Evolutionary conservation across 92 coral and sea anemone genomes (phyloP).

Genomic region (Epizoanthus ramosus): DNA sequence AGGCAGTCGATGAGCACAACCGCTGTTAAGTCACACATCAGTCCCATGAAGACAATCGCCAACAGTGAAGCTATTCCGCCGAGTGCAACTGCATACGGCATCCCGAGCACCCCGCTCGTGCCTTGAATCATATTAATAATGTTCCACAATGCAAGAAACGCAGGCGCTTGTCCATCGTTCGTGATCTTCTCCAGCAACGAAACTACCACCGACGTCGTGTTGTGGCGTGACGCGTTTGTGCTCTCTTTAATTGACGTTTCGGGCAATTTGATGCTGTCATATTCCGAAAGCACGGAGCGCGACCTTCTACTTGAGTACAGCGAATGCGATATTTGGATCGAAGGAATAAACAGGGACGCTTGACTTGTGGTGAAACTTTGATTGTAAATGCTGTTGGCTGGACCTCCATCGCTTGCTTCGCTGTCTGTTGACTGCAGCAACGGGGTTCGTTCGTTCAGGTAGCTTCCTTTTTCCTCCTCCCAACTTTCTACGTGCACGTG

Average conservation of each 20-base stretch:
- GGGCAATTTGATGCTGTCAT: conserved; percentile 12
- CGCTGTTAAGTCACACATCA: conserved; percentile 61
- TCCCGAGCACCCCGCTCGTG: conserved; percentile 64
- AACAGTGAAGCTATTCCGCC: conserved; percentile 70
- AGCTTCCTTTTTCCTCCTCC: conserved; percentile 6
- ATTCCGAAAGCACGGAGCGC: conserved; percentile 16
- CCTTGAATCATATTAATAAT: conserved; percentile 75
- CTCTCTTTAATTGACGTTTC: conserved; percentile 11
- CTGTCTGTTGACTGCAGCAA: conserved; percentile 13
- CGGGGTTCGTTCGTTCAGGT: not conserved
- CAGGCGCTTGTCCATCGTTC: conserved; percentile 77
- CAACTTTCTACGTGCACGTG: conserved; percentile 1
- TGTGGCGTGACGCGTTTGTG: conserved; percentile 10
- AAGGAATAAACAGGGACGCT: conserved; percentile 79
- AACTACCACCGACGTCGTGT: conserved; percentile 35
- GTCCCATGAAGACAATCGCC: conserved; percentile 54
- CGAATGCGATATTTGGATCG: conserved; percentile 68
- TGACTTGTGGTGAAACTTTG: conserved; percentile 68
- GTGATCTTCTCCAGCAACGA: conserved; percentile 66
- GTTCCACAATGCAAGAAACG: conserved; percentile 74
- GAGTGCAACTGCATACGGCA: conserved; percentile 67
- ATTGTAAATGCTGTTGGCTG: conserved; percentile 3
- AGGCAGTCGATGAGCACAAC: conserved; percentile 66
- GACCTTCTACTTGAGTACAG: conserved; percentile 71
- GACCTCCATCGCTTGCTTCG: conserved; percentile 1